A percentile compares a stretch with the other conserved stretches of the same genome.
phyloP scores from a whole-genome alignment of 2,113 vertebrate species.

The Ciconia maguari region DNA sequence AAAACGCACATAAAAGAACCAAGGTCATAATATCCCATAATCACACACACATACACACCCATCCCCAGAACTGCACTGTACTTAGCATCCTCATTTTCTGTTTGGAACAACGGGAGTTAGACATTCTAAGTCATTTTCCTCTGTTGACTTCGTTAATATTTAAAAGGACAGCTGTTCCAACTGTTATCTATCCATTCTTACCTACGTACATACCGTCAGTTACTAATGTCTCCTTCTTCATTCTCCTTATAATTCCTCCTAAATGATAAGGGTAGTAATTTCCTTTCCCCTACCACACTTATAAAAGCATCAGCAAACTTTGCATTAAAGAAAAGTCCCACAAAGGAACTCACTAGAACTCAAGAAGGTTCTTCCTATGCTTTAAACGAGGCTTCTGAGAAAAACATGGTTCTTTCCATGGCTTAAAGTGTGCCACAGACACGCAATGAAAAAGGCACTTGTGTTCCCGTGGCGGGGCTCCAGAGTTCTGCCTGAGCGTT shows the following conservation, averaged over 20 bases:
- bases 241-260: background rate
- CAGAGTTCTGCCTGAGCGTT: background rate
- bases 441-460: background rate
- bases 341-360: background rate
- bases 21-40: background rate
- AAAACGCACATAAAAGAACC: background rate
- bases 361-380: background rate
- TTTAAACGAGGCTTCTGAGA: background rate
- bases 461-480: background rate
- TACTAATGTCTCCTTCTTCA: background rate
- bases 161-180: background rate
- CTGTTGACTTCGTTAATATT: background rate
- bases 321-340: background rate
- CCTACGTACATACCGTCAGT: background rate
- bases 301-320: background rate
- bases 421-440: background rate
- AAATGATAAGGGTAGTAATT: background rate
- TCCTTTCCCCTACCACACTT: background rate
- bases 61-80: background rate
- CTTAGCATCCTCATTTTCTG: background rate
- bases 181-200: background rate
- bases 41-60: background rate
- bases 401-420: accelerated
- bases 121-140: background rate
- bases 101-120: background rate